Conservation (phyloP, 2,113 vertebrate genomes). For the Rutilus rutilus region DNA sequence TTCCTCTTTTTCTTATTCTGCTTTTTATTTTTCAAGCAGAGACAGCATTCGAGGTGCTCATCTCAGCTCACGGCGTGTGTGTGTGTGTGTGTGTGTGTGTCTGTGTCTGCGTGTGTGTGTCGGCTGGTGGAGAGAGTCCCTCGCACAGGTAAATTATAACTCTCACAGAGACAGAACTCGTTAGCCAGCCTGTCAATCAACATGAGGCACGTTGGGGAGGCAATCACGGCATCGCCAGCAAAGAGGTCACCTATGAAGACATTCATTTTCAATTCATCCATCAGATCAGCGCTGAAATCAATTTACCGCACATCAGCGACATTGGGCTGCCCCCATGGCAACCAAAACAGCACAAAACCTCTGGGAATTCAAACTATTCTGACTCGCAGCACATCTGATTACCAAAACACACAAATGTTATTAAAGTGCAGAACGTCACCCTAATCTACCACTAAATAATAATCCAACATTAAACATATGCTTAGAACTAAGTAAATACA, state of each 20-base stretch:
- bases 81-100: not conserved
- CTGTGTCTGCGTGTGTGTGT: not conserved
- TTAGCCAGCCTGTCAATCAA: conserved; percentile 70
- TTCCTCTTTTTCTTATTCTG: not conserved
- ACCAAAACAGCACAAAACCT: conserved; percentile 50
- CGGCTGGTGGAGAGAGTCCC: conserved; percentile 26
- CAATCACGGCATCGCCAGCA: conserved; percentile 57
- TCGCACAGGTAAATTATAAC: conserved; percentile 70
- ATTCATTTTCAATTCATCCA: conserved; percentile 69
- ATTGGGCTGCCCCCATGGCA: conserved; percentile 60
- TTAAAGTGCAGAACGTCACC: conserved; percentile 15
- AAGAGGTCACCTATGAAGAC: conserved; percentile 67
- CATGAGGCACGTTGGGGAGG: conserved; percentile 58
- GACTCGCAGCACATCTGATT: conserved; percentile 46
- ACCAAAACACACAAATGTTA: conserved; percentile 44
- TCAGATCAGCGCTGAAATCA: conserved; percentile 71
- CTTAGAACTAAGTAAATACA: conserved; percentile 52
- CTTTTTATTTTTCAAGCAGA: conserved; percentile 19
- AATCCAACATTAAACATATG: conserved; percentile 56
- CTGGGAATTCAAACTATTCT: conserved; percentile 47
- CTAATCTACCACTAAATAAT: conserved; percentile 49
- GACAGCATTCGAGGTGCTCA: conserved; percentile 1
- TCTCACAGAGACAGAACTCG: conserved; percentile 66
- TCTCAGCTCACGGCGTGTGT: not conserved
- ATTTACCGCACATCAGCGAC: conserved; percentile 68